These are phyloP conservation scores for Elegia similella DNA, from an alignment of 2,888 invertebrate genomes.

Conservation along the genomic window DNA sequence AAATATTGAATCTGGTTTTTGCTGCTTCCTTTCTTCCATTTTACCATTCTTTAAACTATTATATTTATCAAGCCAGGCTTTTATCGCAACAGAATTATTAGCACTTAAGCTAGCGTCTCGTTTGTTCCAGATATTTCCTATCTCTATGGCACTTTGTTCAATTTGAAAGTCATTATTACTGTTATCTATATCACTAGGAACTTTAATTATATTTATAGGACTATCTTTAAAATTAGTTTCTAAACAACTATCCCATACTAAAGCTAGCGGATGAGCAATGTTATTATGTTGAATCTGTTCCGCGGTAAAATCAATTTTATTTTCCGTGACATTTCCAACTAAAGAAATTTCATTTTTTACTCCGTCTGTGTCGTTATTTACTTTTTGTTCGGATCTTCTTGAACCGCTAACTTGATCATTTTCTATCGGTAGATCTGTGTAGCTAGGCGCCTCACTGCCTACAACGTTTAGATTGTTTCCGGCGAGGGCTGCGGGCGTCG, in stretches of 20 bases:
- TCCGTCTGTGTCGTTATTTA: slow-evolving; percentile 40
- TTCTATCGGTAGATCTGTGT: slow-evolving; percentile 45
- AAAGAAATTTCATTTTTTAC: slow-evolving; percentile 45
- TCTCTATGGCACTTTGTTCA: slow-evolving; percentile 32
- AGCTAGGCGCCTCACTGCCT: slow-evolving; percentile 39
- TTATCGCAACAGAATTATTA: slow-evolving; percentile 47
- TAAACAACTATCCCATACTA: slow-evolving; percentile 66
- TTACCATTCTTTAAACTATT: slow-evolving; percentile 53
- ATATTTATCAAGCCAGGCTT: slow-evolving; percentile 59
- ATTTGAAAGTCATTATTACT: slow-evolving; percentile 39
- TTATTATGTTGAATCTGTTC: slow-evolving; percentile 23
- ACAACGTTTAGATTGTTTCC: slow-evolving; percentile 72
- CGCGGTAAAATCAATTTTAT: slow-evolving; percentile 27
- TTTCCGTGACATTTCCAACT: slow-evolving; percentile 33
- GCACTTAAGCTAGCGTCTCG: slow-evolving; percentile 44
- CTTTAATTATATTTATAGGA: slow-evolving; percentile 35
- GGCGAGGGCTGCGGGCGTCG: slow-evolving; percentile 54
- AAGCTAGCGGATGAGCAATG: slow-evolving; percentile 41
- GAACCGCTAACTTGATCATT: slow-evolving; percentile 69
- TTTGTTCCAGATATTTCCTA: slow-evolving; percentile 51
- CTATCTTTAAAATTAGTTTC: slow-evolving; percentile 51
- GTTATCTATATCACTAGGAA: slow-evolving; percentile 45
- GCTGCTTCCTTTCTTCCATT: slow-evolving; percentile 47
- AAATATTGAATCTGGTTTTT: slow-evolving; percentile 44
- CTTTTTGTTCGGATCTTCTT: slow-evolving; percentile 47